A percentile compares a stretch with the other conserved stretches of the same genome.
phyloP scores from a whole-genome alignment of 2,797 vertebrate genomes.

The Acrossocheilus fasciatus region DNA sequence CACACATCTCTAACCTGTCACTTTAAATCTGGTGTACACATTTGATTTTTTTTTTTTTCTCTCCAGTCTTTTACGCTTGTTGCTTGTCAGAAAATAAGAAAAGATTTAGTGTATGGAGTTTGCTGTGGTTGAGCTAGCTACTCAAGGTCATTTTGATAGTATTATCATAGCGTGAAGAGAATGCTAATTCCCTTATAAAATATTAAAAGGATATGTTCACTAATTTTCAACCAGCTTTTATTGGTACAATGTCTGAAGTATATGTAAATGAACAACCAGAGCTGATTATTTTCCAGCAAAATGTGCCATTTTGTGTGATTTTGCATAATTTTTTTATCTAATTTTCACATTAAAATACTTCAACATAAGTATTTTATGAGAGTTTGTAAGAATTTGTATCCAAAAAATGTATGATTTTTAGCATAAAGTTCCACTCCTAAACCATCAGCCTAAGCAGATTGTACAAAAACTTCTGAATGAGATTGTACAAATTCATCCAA shows the following conservation, averaged over 20 bases:
- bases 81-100: background rate
- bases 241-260: background rate
- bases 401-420: background rate
- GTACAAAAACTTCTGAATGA: background rate
- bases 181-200: background rate
- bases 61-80: background rate
- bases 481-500: background rate
- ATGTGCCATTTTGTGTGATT: too few relatives aligned
- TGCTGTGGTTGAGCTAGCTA: background rate
- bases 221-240: background rate
- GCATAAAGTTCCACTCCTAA: background rate
- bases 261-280: background rate
- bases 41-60: background rate
- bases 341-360: too few relatives aligned
- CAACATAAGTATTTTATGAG: too few relatives aligned
- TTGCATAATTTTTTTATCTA: too few relatives aligned
- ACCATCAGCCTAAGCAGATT: background rate
- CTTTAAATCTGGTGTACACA: background rate
- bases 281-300: too few relatives aligned
- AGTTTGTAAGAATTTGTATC: too few relatives aligned
- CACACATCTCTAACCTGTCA: background rate
- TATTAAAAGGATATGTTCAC: background rate
- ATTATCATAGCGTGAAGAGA: background rate
- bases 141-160: background rate
- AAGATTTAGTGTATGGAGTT: background rate